These are phyloP conservation scores for Saxicola maurus DNA, from an alignment of 2,797 vertebrate genomes.

Conservation along the genomic window DNA sequence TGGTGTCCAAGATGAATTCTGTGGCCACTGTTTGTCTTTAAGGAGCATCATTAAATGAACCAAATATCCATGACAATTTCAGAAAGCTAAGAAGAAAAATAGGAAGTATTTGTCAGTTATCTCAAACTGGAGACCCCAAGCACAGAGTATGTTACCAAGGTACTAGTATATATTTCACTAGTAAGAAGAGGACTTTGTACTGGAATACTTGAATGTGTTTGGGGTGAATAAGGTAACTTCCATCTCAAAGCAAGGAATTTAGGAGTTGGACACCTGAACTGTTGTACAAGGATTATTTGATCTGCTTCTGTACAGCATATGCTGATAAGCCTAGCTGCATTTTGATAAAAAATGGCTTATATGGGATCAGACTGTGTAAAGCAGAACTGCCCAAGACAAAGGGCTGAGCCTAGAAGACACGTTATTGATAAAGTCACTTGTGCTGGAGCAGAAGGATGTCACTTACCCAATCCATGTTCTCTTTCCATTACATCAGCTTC, in stretches of 20 bases:
- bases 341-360: not conserved
- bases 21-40: not conserved
- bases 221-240: not conserved
- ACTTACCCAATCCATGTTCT: not conserved
- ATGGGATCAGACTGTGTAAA: not conserved
- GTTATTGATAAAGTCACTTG: not conserved
- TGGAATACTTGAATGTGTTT: not conserved
- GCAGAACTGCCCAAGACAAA: not conserved
- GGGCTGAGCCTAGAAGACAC: not conserved
- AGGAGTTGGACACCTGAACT: not conserved
- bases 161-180: not conserved
- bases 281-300: not conserved
- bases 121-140: not conserved
- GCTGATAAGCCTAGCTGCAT: not conserved
- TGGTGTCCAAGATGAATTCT: not conserved
- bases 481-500: not conserved
- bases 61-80: not conserved
- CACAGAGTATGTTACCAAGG: rapidly evolving
- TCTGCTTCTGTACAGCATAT: not conserved
- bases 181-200: not conserved
- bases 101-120: not conserved
- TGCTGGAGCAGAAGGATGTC: not conserved
- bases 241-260: not conserved
- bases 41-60: not conserved
- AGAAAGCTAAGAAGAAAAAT: not conserved